Base-by-base conservation (phyloP, 2,888 invertebrate species). In the Xestobium rufovillosum region DNA sequence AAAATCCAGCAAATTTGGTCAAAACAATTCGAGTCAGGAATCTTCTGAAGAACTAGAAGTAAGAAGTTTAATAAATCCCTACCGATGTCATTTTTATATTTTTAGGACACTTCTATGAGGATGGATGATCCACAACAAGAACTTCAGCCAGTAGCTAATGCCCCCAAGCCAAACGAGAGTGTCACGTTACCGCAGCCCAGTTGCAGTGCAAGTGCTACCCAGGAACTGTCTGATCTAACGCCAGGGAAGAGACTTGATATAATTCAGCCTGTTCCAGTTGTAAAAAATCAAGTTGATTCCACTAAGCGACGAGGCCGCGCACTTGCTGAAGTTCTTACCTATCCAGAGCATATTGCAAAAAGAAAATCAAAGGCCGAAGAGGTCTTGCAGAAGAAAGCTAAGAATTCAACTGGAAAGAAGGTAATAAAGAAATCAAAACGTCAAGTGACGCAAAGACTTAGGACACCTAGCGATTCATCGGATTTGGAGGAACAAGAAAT, bases 1-100 rank as follows among this genome's bases (percentile, higher is more conserved):
- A 23, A 23, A n/a, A 23, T 23, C 23, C 23, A 23, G n/a, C 23
- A 23, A n/a, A 23, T 23, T 23, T 23, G 23, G n/a, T 23, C 23
- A n/a, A 6, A 23, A 8, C 23, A 23, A n/a, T 23, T 8, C 23
- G 6, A n/a, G 23, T 8, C n/a, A 23, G 23, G 23, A 23, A 23
- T n/a, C 23, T 23, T 23, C 8, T 23, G 23, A 23, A 23, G n/a
- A 23, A 6, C n/a, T 6, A n/a, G 23, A 23, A n/a, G 23, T 23
- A 23, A 23, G 6, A 23, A 23, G 6, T 23, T 6, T 23, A 23
- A 23, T 23, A 23, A 23, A 23, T 23, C 23, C n/a, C 23, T n/a
- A 23, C 23, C 23, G 23, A 23, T 23, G n/a, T 23, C 6, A 23
- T 23, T 23, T 23, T 23, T 8, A 23, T 23, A 23, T 23, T 23